These are phyloP conservation scores for Chloropsis cyanopogon DNA, from an alignment of 2,113 vertebrate species.

Conservation along the genomic window DNA sequence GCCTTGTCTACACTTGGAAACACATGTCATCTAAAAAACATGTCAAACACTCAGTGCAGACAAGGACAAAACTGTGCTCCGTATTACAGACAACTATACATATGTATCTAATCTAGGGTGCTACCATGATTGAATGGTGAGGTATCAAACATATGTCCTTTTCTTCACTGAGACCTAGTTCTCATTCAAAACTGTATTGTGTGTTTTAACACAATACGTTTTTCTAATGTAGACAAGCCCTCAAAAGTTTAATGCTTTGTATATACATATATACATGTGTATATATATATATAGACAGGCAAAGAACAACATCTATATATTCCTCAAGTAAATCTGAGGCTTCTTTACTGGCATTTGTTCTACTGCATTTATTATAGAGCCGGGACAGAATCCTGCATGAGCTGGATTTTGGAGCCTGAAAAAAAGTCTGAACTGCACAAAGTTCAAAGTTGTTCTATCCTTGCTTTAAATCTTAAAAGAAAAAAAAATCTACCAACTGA, in stretches of 20 bases:
- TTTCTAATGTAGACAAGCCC: conserved; percentile 53
- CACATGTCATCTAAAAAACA: not conserved
- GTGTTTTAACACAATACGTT: not conserved
- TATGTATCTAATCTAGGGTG: not conserved
- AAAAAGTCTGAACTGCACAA: not conserved
- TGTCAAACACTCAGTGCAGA: not conserved
- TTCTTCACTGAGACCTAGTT: not conserved
- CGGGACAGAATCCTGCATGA: not conserved
- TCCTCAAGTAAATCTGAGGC: not conserved
- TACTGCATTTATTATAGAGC: not conserved
- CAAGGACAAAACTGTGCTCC: not conserved
- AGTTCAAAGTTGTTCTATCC: not conserved
- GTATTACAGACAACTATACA: not conserved
- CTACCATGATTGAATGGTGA: not conserved
- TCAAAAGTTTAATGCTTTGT: not conserved
- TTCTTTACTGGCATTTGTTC: not conserved
- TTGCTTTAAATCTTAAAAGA: not conserved
- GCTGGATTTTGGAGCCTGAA: not conserved
- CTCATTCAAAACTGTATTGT: not conserved
- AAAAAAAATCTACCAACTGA: not conserved
- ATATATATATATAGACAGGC: not conserved
- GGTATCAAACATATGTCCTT: not conserved
- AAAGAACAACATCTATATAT: not conserved
- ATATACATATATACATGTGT: not conserved
- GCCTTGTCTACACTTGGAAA: conserved; percentile 31